A percentile compares a stretch with the other conserved stretches of the same genome.
phyloP scores from a whole-genome alignment of 2,113 vertebrate genomes.

The Burhinus oedicnemus region DNA sequence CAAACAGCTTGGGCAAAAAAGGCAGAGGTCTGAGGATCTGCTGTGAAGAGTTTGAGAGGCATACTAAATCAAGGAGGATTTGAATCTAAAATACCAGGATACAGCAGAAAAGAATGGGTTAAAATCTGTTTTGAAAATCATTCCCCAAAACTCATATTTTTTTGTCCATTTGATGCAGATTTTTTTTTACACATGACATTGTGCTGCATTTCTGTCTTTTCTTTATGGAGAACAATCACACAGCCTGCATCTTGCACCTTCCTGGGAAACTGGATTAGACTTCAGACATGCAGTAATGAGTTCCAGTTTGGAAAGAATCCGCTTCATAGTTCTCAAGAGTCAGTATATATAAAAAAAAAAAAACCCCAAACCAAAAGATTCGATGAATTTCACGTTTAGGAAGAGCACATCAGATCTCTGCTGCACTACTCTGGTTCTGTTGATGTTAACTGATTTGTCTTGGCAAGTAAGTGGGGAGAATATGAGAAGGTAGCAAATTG shows the following conservation, averaged over 20 bases:
- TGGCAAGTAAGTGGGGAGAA: slow-evolving; percentile 12
- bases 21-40: background rate
- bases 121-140: background rate
- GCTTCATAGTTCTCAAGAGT: background rate
- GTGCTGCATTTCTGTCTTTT: background rate
- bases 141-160: background rate
- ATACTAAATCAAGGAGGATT: background rate
- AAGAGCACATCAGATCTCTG: background rate
- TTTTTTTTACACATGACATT: background rate
- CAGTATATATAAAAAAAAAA: background rate
- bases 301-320: background rate
- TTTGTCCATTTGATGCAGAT: background rate
- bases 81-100: background rate
- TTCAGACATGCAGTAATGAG: background rate
- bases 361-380: background rate
- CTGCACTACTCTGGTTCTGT: background rate
- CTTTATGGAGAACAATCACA: background rate
- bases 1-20: background rate
- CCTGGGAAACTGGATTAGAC: background rate
- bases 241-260: background rate
- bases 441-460: slow-evolving; percentile 20
- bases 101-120: background rate
- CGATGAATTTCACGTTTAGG: background rate
- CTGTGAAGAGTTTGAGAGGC: background rate
- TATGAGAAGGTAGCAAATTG: slow-evolving; percentile 52